Percentiles rank a stretch among this genome's conserved stretches.
These are phyloP conservation scores for Acronicta leporina DNA, from an alignment of 2,888 invertebrate species.

Conservation along the genomic window DNA sequence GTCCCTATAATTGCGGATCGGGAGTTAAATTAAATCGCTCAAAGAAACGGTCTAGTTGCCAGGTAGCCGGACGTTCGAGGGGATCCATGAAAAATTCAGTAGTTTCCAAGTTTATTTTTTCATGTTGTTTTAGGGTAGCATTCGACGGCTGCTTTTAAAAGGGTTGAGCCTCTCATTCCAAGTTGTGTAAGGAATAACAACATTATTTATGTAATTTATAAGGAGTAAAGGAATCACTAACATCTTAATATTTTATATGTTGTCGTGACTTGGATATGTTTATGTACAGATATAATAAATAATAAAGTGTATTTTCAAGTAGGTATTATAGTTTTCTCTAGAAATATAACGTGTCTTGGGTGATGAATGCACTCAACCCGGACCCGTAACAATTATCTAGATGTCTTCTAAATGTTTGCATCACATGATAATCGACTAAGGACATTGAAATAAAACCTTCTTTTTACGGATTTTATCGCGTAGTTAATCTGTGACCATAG, in stretches of 20 bases:
- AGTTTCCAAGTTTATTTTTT: slow-evolving; percentile 52
- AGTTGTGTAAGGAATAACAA: slow-evolving; percentile 16
- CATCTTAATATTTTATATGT: not conserved
- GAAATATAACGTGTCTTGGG: no score
- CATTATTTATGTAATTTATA: not conserved
- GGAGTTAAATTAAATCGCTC: slow-evolving; percentile 74
- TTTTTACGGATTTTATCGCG: no score
- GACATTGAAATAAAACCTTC: no score
- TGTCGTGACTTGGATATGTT: no score
- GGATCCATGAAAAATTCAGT: slow-evolving; percentile 53
- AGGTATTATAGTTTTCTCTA: no score
- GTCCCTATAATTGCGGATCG: slow-evolving; percentile 76
- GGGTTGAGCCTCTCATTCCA: slow-evolving; percentile 24
- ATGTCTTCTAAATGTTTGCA: no score
- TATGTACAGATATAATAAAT: no score
- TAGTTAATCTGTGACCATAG: no score
- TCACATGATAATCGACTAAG: no score
- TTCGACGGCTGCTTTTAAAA: slow-evolving; percentile 17
- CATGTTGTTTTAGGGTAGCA: slow-evolving; percentile 44
- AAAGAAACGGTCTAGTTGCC: slow-evolving; percentile 66
- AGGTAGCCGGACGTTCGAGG: slow-evolving; percentile 38
- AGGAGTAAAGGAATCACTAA: not conserved
- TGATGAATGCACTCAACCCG: no score
- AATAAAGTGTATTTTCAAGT: no score
- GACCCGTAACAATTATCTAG: no score